phyloP scores from a whole-genome alignment of 2,113 vertebrate genomes.

The Tychaedon coryphoeus region DNA sequence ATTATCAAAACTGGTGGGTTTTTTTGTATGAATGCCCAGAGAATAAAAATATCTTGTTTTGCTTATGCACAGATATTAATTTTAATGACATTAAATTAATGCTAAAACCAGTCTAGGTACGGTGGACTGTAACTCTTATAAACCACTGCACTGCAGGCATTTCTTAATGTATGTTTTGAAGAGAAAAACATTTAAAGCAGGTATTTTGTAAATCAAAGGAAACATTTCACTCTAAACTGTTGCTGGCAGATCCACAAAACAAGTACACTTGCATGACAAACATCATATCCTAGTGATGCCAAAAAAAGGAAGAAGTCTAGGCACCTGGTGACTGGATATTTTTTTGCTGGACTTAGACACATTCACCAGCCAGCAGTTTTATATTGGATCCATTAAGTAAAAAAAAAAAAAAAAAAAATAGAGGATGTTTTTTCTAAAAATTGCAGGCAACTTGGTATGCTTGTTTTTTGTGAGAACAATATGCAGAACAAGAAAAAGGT shows the following conservation, averaged over 20 bases:
- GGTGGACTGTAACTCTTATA: not conserved
- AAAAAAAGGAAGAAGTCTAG: not conserved
- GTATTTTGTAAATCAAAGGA: not conserved
- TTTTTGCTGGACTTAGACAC: not conserved
- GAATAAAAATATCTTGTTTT: not conserved
- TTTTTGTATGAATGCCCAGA: not conserved
- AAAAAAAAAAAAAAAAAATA: not conserved
- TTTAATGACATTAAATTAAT: not conserved
- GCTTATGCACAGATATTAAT: not conserved
- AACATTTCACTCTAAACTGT: not conserved
- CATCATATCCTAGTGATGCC: not conserved
- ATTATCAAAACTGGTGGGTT: not conserved
- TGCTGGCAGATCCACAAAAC: not conserved
- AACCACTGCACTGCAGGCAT: not conserved
- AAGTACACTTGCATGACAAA: not conserved
- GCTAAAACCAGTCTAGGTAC: not conserved
- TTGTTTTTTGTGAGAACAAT: conserved; percentile 15
- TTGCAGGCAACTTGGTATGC: not conserved
- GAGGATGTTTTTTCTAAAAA: not conserved
- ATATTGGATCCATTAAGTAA: not conserved
- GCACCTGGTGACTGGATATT: not conserved
- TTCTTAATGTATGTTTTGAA: not conserved
- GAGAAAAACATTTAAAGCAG: not conserved
- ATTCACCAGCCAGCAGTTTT: not conserved
- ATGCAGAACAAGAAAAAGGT: conserved; percentile 32